Evolutionary conservation across 2,888 invertebrate species (phyloP).

Genomic region (Andricus curvator): DNA sequence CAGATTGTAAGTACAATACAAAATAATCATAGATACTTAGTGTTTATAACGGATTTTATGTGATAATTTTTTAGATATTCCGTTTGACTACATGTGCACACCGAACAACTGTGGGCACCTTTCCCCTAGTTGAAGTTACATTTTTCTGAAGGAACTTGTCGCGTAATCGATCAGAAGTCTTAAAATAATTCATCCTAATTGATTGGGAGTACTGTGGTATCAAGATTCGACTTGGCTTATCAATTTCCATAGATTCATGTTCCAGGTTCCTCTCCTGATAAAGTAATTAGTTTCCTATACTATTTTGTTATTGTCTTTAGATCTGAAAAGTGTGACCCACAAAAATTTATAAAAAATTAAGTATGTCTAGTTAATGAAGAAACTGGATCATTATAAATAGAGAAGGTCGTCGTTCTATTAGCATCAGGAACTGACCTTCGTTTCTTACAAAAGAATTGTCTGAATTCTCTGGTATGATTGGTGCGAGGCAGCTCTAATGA

Average conservation of each 20-base stretch:
- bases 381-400: conserved; percentile 17
- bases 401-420: conserved; percentile 18
- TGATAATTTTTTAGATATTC: too few relatives aligned
- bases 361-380: neutral
- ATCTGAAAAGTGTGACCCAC: too few relatives aligned
- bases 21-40: too few relatives aligned
- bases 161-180: neutral
- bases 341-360: too few relatives aligned
- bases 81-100: too few relatives aligned
- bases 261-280: too few relatives aligned
- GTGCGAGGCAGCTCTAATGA: neutral
- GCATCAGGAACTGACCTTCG: conserved; percentile 19
- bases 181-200: too few relatives aligned
- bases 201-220: neutral
- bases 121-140: neutral
- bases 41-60: too few relatives aligned
- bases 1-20: too few relatives aligned
- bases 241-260: neutral
- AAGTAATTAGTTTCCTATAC: too few relatives aligned
- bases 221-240: neutral
- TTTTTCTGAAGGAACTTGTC: neutral
- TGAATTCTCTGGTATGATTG: neutral
- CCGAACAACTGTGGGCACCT: too few relatives aligned
- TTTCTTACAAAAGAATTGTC: neutral
- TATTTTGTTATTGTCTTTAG: too few relatives aligned